Base-by-base conservation (phyloP, 2,797 vertebrate species). In the Astyanax mexicanus region DNA sequence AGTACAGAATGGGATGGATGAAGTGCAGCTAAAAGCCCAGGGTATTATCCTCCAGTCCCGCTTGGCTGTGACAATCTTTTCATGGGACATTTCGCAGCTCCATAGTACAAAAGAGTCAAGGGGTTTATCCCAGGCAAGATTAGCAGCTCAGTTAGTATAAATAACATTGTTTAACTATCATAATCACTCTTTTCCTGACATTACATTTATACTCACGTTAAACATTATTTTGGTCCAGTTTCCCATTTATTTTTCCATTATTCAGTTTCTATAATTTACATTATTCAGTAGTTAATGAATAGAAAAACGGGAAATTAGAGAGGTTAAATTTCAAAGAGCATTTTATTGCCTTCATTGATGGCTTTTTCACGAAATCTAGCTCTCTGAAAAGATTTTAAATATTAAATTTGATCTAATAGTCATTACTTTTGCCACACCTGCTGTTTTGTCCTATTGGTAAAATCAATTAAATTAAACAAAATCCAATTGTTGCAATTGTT, bases 31-130 rank as follows among this genome's bases (percentile, higher is more conserved):
- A 64, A 77, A 77, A 74, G 19, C 51, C 54, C 37, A 52, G 57
- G 65, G 51, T 32, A 65, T 89, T 86, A 80, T 88, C 52, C 62
- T 60, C 69, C 49, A 45, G 37, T 11, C 8, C 21, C 44, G 54
- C 54, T 72, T 45, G 70, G 25, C 29, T 21, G 35, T 25, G 67
- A 37, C 38, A 71, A 60, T 58, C 54, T 51, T 64, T 75, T 75
- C 72, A 42, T 83, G 57, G 15, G 42, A 49, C 3, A 45, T 61
- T 61, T 25, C 19, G 67, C 21, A 73, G 10, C 27, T 7, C 19
- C 9, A 0, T 1, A 11, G 29, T 21, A 15, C 11, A 29, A 60
- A 35, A 61, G 49, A 49, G n/a, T 17, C 1, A 17, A 47, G 7
- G 17, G 19, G 32, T 44, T 44, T 8, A 70, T 45, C 1, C 35